A percentile compares a stretch with the other conserved stretches of the same genome.
Evolutionary conservation across 1,140 invertebrate genomes (phyloP).

Genomic region (Helicoverpa zea): DNA sequence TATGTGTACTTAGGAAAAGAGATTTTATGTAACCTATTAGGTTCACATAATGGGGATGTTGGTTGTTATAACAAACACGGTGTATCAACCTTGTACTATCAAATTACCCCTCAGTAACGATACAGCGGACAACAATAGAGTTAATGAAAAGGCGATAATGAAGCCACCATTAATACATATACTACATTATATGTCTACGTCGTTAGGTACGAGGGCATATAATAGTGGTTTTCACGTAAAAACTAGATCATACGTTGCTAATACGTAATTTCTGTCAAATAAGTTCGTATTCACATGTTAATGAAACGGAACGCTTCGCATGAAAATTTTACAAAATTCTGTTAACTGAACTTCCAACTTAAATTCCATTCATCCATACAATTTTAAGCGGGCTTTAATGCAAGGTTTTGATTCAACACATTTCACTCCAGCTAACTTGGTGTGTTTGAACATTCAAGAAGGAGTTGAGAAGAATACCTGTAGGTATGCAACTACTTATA

Average conservation of each 20-base stretch:
- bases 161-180: slow-evolving; percentile 27
- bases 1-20: too few relatives aligned
- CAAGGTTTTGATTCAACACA: neutral
- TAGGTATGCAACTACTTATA: too few relatives aligned
- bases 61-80: slow-evolving; percentile 5
- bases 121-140: slow-evolving; percentile 29
- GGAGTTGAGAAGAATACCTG: too few relatives aligned
- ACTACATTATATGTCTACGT: slow-evolving; percentile 27
- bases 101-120: slow-evolving; percentile 35
- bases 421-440: neutral
- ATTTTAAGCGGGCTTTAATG: neutral
- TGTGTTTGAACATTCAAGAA: neutral
- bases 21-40: too few relatives aligned
- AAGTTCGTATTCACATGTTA: slow-evolving; percentile 34
- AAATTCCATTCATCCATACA: slow-evolving; percentile 1
- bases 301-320: slow-evolving; percentile 13
- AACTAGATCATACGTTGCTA: slow-evolving; percentile 36
- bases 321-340: slow-evolving; percentile 22
- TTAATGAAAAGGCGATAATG: slow-evolving; percentile 39
- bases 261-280: slow-evolving; percentile 19
- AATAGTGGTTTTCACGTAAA: slow-evolving; percentile 5
- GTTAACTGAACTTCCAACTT: slow-evolving; percentile 7
- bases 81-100: slow-evolving; percentile 11
- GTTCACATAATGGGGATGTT: neutral
- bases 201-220: slow-evolving; percentile 22